phyloP scores from a whole-genome alignment of 2,113 vertebrate genomes.

The Apaloderma vittatum region DNA sequence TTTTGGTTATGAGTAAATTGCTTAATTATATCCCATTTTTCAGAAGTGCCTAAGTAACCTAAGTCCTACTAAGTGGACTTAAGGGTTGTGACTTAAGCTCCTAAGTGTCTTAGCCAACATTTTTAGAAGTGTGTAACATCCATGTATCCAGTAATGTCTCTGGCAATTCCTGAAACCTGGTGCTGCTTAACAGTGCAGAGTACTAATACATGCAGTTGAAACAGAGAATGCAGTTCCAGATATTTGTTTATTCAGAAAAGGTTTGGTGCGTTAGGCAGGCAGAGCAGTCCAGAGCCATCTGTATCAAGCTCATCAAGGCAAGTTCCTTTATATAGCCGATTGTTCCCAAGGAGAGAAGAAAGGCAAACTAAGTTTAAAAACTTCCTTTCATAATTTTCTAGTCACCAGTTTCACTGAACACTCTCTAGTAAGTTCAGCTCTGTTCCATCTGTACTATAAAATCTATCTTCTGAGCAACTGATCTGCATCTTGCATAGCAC shows the following conservation, averaged over 20 bases:
- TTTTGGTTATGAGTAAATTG: not conserved
- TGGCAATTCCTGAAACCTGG: not conserved
- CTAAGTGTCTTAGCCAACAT: slow-evolving; percentile 53
- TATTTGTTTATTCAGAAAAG: not conserved
- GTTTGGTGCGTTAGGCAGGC: not conserved
- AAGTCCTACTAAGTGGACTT: slow-evolving; percentile 54
- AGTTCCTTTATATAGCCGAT: not conserved
- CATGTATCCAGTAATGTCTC: not conserved
- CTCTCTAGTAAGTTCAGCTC: not conserved
- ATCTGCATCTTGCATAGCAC: not conserved
- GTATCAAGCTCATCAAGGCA: not conserved
- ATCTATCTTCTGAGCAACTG: not conserved
- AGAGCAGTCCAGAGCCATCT: not conserved
- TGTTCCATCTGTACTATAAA: not conserved
- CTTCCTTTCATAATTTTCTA: not conserved
- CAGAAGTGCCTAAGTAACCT: slow-evolving; percentile 12
- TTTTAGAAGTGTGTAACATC: slow-evolving; percentile 49
- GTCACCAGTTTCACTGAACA: not conserved
- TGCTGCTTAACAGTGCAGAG: not conserved
- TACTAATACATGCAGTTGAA: not conserved
- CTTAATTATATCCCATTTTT: slow-evolving; percentile 34
- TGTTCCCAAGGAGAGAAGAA: not conserved
- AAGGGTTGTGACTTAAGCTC: slow-evolving; percentile 42
- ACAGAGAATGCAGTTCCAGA: not conserved
- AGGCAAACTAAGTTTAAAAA: not conserved